phyloP scores from a whole-genome alignment of 2,797 vertebrate genomes.

The Anguilla megastoma region DNA sequence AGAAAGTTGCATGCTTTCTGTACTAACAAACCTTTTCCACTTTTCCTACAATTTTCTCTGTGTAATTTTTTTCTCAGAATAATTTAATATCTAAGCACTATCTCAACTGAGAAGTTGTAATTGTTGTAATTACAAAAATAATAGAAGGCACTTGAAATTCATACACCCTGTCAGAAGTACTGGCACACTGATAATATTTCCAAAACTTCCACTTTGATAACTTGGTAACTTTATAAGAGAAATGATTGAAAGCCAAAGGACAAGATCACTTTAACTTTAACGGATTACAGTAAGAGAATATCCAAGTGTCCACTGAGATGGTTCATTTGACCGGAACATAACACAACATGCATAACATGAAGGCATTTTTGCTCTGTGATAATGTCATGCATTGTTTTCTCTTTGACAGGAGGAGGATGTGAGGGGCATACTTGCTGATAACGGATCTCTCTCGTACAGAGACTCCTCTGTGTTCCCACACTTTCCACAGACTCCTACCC shows the following conservation, averaged over 20 bases:
- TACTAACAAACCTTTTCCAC: not conserved
- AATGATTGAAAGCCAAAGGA: slow-evolving; percentile 9
- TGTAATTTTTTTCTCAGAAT: not conserved
- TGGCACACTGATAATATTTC: not conserved
- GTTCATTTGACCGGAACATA: slow-evolving; percentile 15
- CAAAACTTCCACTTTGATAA: not conserved
- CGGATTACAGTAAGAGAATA: slow-evolving; percentile 36
- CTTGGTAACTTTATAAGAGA: not conserved
- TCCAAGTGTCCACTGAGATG: slow-evolving; percentile 22
- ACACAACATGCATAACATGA: not conserved
- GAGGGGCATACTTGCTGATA: not conserved
- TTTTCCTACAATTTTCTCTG: not conserved
- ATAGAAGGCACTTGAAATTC: not conserved
- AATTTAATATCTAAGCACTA: not conserved
- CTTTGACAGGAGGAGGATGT: slow-evolving; percentile 57
- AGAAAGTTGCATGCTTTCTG: not conserved
- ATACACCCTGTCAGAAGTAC: not conserved
- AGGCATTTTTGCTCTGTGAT: slow-evolving; percentile 25
- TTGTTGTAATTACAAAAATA: not conserved
- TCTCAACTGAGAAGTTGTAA: not conserved
- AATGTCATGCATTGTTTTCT: slow-evolving; percentile 46
- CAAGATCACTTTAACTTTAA: not conserved
- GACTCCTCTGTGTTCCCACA: slow-evolving; percentile 41
- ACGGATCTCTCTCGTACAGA: slow-evolving; percentile 39
- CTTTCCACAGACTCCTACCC: slow-evolving; percentile 50